Conservation (phyloP, 2,113 vertebrate genomes). For the Clinocottus analis region DNA sequence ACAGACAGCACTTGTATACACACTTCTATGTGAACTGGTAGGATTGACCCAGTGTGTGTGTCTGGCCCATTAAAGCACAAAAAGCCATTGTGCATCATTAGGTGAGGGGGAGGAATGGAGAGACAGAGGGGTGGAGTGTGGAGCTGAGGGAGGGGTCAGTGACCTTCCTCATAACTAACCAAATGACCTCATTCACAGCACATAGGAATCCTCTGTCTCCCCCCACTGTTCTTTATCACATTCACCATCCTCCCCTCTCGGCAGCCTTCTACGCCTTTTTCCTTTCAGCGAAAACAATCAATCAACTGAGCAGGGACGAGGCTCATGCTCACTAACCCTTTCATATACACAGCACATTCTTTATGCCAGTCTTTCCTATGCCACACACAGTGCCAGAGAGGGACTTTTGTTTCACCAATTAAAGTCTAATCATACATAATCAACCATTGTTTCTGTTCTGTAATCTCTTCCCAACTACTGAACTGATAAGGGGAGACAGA, state of each 20-base stretch:
- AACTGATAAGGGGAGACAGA: conserved; percentile 60
- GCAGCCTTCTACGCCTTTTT: conserved; percentile 53
- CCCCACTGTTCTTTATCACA: conserved; percentile 61
- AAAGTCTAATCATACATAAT: conserved; percentile 69
- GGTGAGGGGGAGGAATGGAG: conserved; percentile 41
- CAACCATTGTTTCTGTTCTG: conserved; percentile 54
- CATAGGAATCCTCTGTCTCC: conserved; percentile 70
- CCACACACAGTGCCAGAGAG: conserved; percentile 53
- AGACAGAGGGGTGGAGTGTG: conserved; percentile 47
- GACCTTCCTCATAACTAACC: conserved; percentile 71
- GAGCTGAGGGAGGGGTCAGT: conserved; percentile 56
- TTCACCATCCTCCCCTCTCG: conserved; percentile 42
- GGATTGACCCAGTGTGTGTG: conserved; percentile 54
- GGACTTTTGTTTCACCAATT: conserved; percentile 71
- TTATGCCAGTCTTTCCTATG: conserved; percentile 50
- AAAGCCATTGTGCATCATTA: conserved; percentile 74
- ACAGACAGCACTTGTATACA: conserved; percentile 52
- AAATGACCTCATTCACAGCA: conserved; percentile 84
- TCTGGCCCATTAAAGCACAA: conserved; percentile 70
- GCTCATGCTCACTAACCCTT: conserved; percentile 56
- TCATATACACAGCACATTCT: conserved; percentile 47
- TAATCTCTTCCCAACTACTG: conserved; percentile 61
- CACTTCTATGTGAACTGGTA: conserved; percentile 35
- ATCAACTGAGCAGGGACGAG: conserved; percentile 48
- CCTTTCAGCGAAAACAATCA: conserved; percentile 62